Evolutionary conservation across 2,797 vertebrate genomes (phyloP).

Genomic region (Mus minutoides): DNA sequence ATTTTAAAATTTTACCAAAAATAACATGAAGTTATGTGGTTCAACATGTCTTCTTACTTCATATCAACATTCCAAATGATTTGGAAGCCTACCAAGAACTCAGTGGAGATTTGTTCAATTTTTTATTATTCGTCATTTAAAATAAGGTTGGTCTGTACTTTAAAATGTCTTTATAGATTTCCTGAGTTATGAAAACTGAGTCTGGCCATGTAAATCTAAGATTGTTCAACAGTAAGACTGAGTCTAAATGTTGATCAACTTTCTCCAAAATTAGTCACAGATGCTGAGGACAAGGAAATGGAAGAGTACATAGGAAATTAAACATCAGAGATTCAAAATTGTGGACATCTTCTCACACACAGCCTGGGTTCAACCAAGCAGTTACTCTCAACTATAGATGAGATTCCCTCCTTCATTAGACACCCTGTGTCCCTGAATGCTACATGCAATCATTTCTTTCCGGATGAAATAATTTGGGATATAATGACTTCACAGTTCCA

Average conservation of each 20-base stretch:
- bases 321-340: not conserved
- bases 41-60: not conserved
- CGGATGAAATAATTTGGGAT: not conserved
- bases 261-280: not conserved
- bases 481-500: not conserved
- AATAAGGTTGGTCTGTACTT: not conserved
- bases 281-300: not conserved
- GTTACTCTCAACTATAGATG: not conserved
- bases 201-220: not conserved
- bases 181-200: not conserved
- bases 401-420: not conserved
- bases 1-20: not conserved
- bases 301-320: not conserved
- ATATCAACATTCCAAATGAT: not conserved
- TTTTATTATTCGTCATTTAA: not conserved
- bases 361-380: not conserved
- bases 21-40: not conserved
- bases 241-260: not conserved
- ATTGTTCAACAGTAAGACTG: not conserved
- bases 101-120: not conserved
- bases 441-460: not conserved
- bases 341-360: not conserved
- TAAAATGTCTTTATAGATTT: slow-evolving; percentile 5
- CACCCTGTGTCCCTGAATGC: not conserved
- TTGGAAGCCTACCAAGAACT: slow-evolving; percentile 26